Conservation (phyloP, 2,797 vertebrate species). For the Leucoraja ocellata region DNA sequence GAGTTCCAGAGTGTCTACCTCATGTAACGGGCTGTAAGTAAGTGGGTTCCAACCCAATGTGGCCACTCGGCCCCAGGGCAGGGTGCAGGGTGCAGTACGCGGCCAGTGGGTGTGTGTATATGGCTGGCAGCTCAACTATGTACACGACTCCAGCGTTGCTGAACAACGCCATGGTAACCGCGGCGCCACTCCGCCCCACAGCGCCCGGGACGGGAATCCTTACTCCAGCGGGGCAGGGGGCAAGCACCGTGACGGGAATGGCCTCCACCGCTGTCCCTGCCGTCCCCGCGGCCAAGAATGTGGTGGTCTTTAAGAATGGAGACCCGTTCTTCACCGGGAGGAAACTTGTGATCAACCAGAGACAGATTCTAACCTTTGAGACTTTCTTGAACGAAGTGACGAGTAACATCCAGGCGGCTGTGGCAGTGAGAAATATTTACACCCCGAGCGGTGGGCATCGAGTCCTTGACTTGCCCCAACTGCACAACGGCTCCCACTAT, state of each 20-base stretch:
- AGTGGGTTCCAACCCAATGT: too few species aligned
- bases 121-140: not conserved
- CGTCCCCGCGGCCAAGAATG: constrained; percentile 66
- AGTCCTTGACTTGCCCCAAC: constrained; percentile 61
- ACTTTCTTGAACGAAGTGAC: constrained; percentile 79
- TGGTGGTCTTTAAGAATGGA: constrained; percentile 79
- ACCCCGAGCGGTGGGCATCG: constrained; percentile 66
- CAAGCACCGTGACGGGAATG: constrained; percentile 39
- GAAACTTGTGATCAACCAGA: constrained; percentile 73
- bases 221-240: not conserved
- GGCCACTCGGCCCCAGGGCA: not conserved
- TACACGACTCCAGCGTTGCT: constrained; percentile 25
- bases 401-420: constrained; percentile 57
- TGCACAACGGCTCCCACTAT: constrained; percentile 69
- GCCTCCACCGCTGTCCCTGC: constrained; percentile 41
- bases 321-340: constrained; percentile 74
- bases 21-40: not conserved
- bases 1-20: not conserved
- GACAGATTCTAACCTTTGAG: constrained; percentile 71
- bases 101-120: constrained; percentile 9
- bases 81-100: not conserved
- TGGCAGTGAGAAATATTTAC: constrained; percentile 75
- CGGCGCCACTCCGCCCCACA: not conserved
- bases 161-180: constrained; percentile 27
- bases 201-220: not conserved